Evolutionary conservation across 2,797 vertebrate species (phyloP).

Genomic region (Sebastes aleutianus): DNA sequence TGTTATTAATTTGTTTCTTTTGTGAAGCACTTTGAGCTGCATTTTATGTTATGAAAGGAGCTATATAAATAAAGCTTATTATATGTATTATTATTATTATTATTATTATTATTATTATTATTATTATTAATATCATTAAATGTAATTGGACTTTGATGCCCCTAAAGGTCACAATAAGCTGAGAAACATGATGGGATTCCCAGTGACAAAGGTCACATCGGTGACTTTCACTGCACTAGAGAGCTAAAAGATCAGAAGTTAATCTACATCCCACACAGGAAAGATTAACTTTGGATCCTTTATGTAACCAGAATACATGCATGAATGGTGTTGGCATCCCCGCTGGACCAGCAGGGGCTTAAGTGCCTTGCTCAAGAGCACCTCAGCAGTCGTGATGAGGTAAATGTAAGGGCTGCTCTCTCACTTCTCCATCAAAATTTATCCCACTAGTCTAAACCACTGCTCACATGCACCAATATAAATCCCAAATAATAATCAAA

Average conservation of each 20-base stretch:
- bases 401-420: neutral
- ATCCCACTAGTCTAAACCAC: no score
- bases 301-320: conserved; percentile 14
- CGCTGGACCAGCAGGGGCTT: neutral
- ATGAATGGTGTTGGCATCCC: neutral
- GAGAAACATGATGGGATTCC: neutral
- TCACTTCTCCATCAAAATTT: neutral
- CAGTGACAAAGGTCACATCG: conserved; percentile 1
- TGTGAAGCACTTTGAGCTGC: no score
- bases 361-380: neutral
- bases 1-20: no score
- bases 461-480: no score
- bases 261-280: conserved; percentile 31
- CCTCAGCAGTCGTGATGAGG: neutral
- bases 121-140: neutral
- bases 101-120: no score
- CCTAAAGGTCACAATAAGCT: neutral
- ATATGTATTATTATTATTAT: no score
- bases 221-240: conserved; percentile 8
- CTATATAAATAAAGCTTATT: no score
- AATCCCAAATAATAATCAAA: no score
- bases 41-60: no score
- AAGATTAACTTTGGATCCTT: conserved; percentile 10
- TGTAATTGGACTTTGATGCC: neutral
- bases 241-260: conserved; percentile 35